Conservation (phyloP, 1,140 invertebrate species). For the Aplysia californica region DNA sequence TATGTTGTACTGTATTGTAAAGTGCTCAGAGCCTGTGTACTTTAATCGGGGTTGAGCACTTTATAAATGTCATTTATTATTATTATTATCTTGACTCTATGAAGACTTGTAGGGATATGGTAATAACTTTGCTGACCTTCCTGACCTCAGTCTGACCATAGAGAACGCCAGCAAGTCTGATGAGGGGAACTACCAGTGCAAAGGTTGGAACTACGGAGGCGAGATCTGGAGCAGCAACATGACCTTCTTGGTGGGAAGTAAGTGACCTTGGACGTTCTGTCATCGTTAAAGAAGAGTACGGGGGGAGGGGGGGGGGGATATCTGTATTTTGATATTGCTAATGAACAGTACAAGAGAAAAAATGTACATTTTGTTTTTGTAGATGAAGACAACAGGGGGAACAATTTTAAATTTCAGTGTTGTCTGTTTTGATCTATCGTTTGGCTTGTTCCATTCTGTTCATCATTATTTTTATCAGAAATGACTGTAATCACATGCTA, state of each 20-base stretch:
- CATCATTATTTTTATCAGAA: too few relatives aligned
- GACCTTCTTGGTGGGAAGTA: slow-evolving; percentile 46
- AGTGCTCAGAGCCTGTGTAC: too few relatives aligned
- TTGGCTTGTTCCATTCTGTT: too few relatives aligned
- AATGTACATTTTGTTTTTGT: too few relatives aligned
- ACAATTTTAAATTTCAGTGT: not conserved
- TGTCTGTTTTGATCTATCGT: not conserved
- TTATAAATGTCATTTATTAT: too few relatives aligned
- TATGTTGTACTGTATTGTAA: too few relatives aligned
- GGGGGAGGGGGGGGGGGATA: not conserved
- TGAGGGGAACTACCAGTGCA: slow-evolving; percentile 46
- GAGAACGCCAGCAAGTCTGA: slow-evolving; percentile 34
- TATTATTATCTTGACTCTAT: not conserved
- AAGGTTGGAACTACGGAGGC: slow-evolving; percentile 42
- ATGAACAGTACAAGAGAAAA: too few relatives aligned
- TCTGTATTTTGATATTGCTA: not conserved
- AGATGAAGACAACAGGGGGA: not conserved
- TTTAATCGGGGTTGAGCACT: too few relatives aligned
- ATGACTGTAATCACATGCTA: too few relatives aligned
- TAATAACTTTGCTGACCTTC: not conserved
- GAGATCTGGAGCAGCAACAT: slow-evolving; percentile 39
- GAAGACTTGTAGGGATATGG: too few relatives aligned
- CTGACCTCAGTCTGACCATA: slow-evolving; percentile 42
- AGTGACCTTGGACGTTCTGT: not conserved
- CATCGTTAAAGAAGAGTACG: not conserved